A percentile compares a stretch with the other conserved stretches of the same genome.
These are phyloP conservation scores for Toxotes jaculatrix DNA, from an alignment of 2,113 vertebrate species.

Conservation along the genomic window DNA sequence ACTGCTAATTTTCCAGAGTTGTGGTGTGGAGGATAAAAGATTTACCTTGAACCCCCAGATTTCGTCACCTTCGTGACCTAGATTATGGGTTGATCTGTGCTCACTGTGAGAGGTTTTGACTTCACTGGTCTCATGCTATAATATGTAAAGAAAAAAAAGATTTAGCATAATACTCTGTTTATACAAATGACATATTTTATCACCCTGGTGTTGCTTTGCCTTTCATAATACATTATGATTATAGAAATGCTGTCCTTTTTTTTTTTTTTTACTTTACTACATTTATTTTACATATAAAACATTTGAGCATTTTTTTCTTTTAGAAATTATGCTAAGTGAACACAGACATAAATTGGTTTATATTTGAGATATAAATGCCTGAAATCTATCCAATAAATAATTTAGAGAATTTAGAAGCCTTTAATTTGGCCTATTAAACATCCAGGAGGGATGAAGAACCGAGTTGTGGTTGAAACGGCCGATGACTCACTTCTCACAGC, in stretches of 20 bases:
- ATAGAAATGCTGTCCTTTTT: no score
- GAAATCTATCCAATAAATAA: not conserved
- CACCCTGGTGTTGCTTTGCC: not conserved
- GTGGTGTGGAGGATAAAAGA: conserved; percentile 11
- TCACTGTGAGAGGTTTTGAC: conserved; percentile 10
- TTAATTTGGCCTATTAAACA: not conserved
- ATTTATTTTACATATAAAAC: not conserved
- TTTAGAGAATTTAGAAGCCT: conserved; percentile 3
- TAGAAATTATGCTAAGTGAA: not conserved
- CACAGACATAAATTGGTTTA: not conserved
- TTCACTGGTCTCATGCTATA: conserved; percentile 11
- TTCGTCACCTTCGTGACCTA: conserved; percentile 24
- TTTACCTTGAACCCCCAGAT: conserved; percentile 29
- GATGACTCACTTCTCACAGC: conserved; percentile 42
- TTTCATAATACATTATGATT: not conserved
- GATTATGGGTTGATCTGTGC: not conserved
- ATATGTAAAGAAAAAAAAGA: conserved; percentile 3
- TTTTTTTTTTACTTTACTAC: no score
- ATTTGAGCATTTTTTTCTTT: not conserved
- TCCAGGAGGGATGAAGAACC: not conserved
- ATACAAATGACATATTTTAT: not conserved
- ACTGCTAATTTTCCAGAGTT: conserved; percentile 24
- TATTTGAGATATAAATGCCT: not conserved
- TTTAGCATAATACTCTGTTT: not conserved
- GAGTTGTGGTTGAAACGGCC: conserved; percentile 13